phyloP scores from a whole-genome alignment of 2,888 invertebrate species.

The Orthosia gothica region DNA sequence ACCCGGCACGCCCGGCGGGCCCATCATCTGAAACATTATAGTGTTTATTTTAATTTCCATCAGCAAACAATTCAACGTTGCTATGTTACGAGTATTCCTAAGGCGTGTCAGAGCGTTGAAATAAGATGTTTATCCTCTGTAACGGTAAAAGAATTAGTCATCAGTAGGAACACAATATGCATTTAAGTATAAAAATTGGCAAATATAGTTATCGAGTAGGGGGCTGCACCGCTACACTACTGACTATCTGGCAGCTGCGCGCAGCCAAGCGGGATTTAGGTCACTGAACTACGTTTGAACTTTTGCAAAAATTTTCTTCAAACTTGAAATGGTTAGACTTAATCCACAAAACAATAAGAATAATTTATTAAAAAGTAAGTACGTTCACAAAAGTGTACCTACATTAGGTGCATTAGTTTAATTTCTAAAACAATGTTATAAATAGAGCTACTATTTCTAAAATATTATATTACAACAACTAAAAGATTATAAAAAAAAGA shows the following conservation, averaged over 20 bases:
- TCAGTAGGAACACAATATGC: background rate
- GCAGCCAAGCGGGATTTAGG: too few species aligned
- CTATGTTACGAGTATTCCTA: background rate
- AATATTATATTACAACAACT: too few species aligned
- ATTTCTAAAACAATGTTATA: too few species aligned
- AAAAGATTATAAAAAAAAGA: too few species aligned
- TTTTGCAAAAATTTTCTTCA: background rate
- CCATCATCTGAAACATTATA: slow-evolving; percentile 84
- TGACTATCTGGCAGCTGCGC: background rate
- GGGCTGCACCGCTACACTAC: too few species aligned
- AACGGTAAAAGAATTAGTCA: background rate
- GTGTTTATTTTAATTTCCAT: background rate
- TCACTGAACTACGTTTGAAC: too few species aligned
- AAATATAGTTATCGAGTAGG: background rate
- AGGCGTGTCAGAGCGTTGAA: background rate
- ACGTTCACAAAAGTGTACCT: too few species aligned
- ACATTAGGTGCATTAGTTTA: too few species aligned
- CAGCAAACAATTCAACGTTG: background rate
- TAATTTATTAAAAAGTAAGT: too few species aligned
- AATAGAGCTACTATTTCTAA: too few species aligned
- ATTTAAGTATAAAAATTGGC: background rate
- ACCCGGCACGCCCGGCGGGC: slow-evolving; percentile 95
- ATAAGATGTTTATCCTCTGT: background rate
- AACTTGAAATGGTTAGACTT: background rate
- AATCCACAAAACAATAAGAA: too few species aligned